A percentile compares a stretch with the other conserved stretches of the same genome.
These are phyloP conservation scores for Uloborus diversus DNA, from an alignment of 1,140 invertebrate genomes.

Conservation along the genomic window DNA sequence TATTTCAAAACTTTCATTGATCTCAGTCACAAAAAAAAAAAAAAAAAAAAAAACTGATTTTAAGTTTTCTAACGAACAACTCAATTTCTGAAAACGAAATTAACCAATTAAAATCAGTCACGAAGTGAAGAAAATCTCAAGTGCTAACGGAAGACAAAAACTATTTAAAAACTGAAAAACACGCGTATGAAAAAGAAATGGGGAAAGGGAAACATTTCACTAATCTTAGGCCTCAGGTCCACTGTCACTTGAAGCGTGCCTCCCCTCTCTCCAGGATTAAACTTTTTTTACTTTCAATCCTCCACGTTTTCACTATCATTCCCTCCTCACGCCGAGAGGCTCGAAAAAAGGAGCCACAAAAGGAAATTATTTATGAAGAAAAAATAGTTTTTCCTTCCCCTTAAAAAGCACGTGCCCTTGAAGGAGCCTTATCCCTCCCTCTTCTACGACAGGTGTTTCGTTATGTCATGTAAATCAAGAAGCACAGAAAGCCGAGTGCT, in stretches of 20 bases:
- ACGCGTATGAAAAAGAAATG: not conserved
- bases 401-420: conserved; percentile 14
- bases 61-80: too few species aligned
- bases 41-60: conserved; percentile 4
- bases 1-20: not conserved
- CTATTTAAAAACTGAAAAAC: not conserved
- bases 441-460: not conserved
- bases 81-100: too few species aligned
- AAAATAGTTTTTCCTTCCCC: not conserved
- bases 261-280: not conserved
- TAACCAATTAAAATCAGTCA: too few species aligned
- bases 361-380: not conserved
- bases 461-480: not conserved
- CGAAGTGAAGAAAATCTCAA: too few species aligned
- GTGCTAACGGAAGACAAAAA: not conserved
- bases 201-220: not conserved
- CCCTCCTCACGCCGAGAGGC: not conserved
- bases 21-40: not conserved
- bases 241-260: conserved; percentile 19
- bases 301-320: not conserved
- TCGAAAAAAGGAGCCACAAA: too few species aligned
- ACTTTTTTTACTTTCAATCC: not conserved
- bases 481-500: too few species aligned
- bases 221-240: conserved; percentile 14
- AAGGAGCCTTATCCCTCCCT: not conserved